These are phyloP conservation scores for Myodes glareolus DNA, from an alignment of 2,113 vertebrate genomes.

Conservation along the genomic window DNA sequence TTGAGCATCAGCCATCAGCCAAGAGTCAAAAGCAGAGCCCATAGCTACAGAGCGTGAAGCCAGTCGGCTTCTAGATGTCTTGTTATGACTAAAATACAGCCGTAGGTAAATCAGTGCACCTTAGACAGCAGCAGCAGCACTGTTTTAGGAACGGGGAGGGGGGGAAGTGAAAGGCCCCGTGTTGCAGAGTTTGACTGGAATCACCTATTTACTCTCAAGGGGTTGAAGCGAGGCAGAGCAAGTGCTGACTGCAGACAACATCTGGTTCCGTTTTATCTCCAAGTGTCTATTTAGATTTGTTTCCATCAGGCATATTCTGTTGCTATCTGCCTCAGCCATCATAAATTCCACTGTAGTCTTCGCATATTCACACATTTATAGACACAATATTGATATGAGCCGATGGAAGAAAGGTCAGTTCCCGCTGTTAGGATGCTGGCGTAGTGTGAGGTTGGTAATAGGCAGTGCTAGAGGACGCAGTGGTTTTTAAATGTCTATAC, in stretches of 20 bases:
- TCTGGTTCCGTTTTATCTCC: slow-evolving; percentile 50
- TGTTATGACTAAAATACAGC: slow-evolving; percentile 39
- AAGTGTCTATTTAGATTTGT: slow-evolving; percentile 27
- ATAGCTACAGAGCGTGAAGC: slow-evolving; percentile 72
- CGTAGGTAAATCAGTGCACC: slow-evolving; percentile 65
- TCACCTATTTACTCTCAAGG: not conserved
- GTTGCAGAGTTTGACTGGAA: not conserved
- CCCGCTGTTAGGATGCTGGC: not conserved
- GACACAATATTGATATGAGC: not conserved
- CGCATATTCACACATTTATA: not conserved
- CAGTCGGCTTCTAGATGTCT: slow-evolving; percentile 68
- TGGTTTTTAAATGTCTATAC: not conserved
- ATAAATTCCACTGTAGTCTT: not conserved
- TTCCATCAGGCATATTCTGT: not conserved
- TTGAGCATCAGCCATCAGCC: slow-evolving; percentile 55
- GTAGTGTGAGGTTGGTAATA: not conserved
- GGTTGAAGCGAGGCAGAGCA: not conserved
- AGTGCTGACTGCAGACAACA: slow-evolving; percentile 30
- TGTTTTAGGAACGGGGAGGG: slow-evolving; percentile 5
- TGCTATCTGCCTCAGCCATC: slow-evolving; percentile 38
- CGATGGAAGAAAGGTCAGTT: not conserved
- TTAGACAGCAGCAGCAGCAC: not conserved
- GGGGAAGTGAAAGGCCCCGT: not conserved
- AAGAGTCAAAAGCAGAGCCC: slow-evolving; percentile 60
- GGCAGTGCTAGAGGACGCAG: not conserved